Base-by-base conservation (phyloP, 2,797 vertebrate genomes). In the Sebastes iracundus region DNA sequence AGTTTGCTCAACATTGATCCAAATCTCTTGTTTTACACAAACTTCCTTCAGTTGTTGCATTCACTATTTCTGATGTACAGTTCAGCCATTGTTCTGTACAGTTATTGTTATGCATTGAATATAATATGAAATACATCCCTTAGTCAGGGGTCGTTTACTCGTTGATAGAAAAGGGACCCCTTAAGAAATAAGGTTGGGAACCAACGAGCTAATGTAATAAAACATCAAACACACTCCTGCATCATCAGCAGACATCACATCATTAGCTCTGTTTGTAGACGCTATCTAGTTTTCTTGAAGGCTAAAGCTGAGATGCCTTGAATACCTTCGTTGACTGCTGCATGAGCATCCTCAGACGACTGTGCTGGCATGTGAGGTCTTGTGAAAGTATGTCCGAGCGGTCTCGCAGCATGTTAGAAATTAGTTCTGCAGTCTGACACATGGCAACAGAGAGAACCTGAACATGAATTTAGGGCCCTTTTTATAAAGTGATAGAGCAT, bases 271-370 rank as follows among this genome's bases (percentile, higher is more conserved):
- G 14, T 81, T 63, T 64, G 46, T 75, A 22, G 30, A 61, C 79
- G 16, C 9, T 52, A 30, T 81, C 46, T 66, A 77, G 38, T 66
- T 79, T 65, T 58, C 65, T 55, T 35, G 5, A 81, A 71, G 71
- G 64, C 70, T 75, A 12, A 59, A 72, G 46, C 77, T 84, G 52
- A 86, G 83, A 79, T 59, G 32, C 58, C 70, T 67, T 71, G 7
- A 88, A 74, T 78, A 77, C 33, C 73, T 87, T 35, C 1, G 9
- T 75, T 72, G 61, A 66, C 46, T 85, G 60, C 70, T 81, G 95
- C 92, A 95, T 95, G 94, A 79, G 75, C 71, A 79, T 84, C 65
- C 74, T 65, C 49, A 70, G 35, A 67, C 32, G 60, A 52, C 76
- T 81, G 58, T 18, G 33, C 61, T 74, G 88, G 87, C 86, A 84